Base-by-base conservation (phyloP, 53 echinoderm and acorn worm species). In the Zoroaster sp. region DNA sequence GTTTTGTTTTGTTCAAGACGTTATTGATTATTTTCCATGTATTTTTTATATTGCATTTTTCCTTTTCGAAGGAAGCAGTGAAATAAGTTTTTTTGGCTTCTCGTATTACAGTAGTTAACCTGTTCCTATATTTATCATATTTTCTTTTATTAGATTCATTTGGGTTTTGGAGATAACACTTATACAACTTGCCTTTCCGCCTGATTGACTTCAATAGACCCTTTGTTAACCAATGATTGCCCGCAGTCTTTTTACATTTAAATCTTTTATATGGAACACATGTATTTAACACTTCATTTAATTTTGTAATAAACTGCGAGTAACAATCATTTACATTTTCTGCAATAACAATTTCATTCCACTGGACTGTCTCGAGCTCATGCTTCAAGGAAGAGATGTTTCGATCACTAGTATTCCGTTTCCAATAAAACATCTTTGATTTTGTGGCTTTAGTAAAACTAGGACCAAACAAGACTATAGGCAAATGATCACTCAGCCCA, bases 1-100 rank as follows among this genome's bases (percentile, higher is more conserved):
- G n/a, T n/a, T n/a, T n/a, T n/a, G n/a, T 69, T 69, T 33, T 31
- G 3, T 69, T 69, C 4, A 69, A 3, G 69, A 69, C 69, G 2
- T 69, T 34, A 69, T 69, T 69, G 34, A 69, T 2, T 69, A 69
- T 34, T 69, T 69, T 69, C 69, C 69, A 69, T 69, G 69, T 69
- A 69, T 69, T 69, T 69, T 30, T 69, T 69, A 33, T 32, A 34
- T 3, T 69, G 6, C 35, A 34, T 69, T 69, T 69, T 69, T 69
- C 6, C 34, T 34, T 69, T 34, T 69, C 69, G 34, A 34, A 69
- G 1, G 4, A 4, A 32, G n/a, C n/a, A n/a, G n/a, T n/a, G n/a
- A n/a, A n/a, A n/a, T n/a, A n/a, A n/a, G n/a, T n/a, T n/a, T n/a
- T n/a, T n/a, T n/a, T n/a, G n/a, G n/a, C n/a, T n/a, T n/a, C n/a